Evolutionary conservation across 2,797 vertebrate genomes (phyloP), one percentile per base, ranked within the genome.

Genomic region (Phataginus tetradactyla): DNA sequence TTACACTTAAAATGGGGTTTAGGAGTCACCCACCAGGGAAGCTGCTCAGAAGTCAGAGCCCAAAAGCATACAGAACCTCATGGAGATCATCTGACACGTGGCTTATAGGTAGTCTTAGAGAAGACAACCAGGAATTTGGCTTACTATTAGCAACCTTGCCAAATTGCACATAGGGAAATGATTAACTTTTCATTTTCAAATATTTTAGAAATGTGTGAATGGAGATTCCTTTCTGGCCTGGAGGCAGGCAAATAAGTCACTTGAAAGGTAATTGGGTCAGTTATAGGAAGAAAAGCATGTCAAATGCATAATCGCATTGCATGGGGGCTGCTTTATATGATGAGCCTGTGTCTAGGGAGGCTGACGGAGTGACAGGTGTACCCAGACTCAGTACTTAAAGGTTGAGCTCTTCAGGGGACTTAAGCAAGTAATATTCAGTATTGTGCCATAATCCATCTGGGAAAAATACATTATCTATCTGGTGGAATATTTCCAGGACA

Each of bases 381-480:
- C 51, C 18, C 53, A 90, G 37, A 57, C 42, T 78, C 57, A 55
- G 5, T 89, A 86, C 90, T 81, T 93, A 71, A 89, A 93, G 15
- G 27, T 78, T 87, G 32, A 20, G 78, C 74, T 95, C 72, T 79
- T 91, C 3, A 29, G 14, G 90, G 39, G 18, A 51, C 21, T 68
- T 93, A 91, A 45, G 79, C 72, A 77, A 59, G 27, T 77, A 83
- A 37, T 71, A 66, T 45, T 89, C 74, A 69, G 20, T 59, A n/a
- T 27, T 17, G 12, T 90, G 57, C 14, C n/a, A 79, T 74, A 72
- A 86, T 81, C 88, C 75, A 57, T 81, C 78, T 95, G 84, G 93
- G 80, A 94, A 91, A 90, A 96, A 66, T 49, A 83, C 81, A 32
- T 79, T 78, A 77, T 32, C 13, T 86, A 37, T 49, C 20, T 71